Evolutionary conservation across 2,888 invertebrate genomes (phyloP).

Genomic region (Choristoneura rosaceana): DNA sequence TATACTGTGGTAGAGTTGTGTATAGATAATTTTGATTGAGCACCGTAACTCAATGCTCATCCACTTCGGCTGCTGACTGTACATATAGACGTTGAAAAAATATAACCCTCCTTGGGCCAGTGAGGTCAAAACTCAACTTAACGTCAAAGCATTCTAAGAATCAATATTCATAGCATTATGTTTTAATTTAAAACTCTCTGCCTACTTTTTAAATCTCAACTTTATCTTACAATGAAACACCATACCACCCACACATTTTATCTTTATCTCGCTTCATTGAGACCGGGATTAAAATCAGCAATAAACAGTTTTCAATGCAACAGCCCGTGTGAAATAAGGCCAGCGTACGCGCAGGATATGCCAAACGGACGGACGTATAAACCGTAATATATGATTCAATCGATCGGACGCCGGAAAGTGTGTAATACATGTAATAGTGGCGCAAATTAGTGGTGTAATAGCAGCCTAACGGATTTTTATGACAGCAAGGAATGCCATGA

Average conservation of each 20-base stretch:
- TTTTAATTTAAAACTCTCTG: too few species aligned
- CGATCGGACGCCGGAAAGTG: slow-evolving; percentile 46
- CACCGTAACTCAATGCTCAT: too few species aligned
- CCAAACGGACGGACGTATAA: slow-evolving; percentile 49
- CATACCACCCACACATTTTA: neutral
- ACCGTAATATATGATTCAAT: slow-evolving; percentile 56
- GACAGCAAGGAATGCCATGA: neutral
- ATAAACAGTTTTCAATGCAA: neutral
- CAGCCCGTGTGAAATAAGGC: slow-evolving; percentile 18
- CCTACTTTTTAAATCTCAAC: too few species aligned
- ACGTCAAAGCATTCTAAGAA: too few species aligned
- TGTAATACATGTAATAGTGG: slow-evolving; percentile 36
- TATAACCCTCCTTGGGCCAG: too few species aligned
- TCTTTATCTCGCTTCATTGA: neutral
- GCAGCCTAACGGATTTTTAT: slow-evolving; percentile 22
- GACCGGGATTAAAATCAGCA: neutral
- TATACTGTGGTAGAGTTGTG: too few species aligned
- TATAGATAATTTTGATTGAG: too few species aligned
- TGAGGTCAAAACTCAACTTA: too few species aligned
- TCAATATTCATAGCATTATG: too few species aligned
- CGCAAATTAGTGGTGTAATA: slow-evolving; percentile 34
- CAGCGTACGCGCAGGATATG: slow-evolving; percentile 45
- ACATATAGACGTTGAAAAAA: too few species aligned
- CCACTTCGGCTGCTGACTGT: too few species aligned
- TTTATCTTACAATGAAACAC: too few species aligned